Percentiles rank a stretch among this genome's conserved stretches.
These are phyloP conservation scores for Halotydeus destructor DNA, from an alignment of 1,140 invertebrate genomes.

Conservation along the genomic window DNA sequence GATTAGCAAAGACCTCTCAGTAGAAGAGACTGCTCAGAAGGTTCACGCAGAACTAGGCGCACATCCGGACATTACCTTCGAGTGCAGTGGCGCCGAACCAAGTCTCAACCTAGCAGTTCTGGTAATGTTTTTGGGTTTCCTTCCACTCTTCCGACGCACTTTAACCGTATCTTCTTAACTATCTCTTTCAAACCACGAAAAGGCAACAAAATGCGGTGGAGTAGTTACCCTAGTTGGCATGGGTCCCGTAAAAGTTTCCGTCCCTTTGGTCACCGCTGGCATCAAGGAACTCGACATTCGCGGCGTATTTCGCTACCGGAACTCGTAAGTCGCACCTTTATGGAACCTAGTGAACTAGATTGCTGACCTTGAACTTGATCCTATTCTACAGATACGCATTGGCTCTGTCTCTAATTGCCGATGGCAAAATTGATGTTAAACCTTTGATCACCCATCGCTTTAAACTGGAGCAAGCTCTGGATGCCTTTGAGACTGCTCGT, in stretches of 20 bases:
- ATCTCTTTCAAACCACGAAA: too few species aligned
- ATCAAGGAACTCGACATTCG: conserved; percentile 67
- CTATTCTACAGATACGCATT: conserved; percentile 29
- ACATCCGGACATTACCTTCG: conserved; percentile 47
- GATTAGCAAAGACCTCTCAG: conserved; percentile 28
- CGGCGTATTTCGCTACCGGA: conserved; percentile 74
- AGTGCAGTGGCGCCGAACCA: conserved; percentile 64
- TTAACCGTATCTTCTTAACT: too few species aligned
- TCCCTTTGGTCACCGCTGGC: conserved; percentile 58
- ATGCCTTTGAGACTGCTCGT: conserved; percentile 66
- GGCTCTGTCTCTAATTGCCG: conserved; percentile 5
- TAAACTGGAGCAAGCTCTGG: conserved; percentile 50
- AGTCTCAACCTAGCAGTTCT: conserved; percentile 46
- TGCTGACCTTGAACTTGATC: not conserved
- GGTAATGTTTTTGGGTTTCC: too few species aligned
- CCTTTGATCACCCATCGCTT: conserved; percentile 76
- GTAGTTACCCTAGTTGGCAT: conserved; percentile 60
- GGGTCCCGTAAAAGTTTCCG: conserved; percentile 46
- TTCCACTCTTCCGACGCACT: too few species aligned
- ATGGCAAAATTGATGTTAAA: conserved; percentile 60
- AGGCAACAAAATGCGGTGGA: conserved; percentile 36
- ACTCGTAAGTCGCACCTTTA: conserved; percentile 26
- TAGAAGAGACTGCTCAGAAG: conserved; percentile 30
- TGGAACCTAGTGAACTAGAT: not conserved
- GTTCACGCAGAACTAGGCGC: conserved; percentile 30